Evolutionary conservation across 1,140 invertebrate genomes (phyloP), one percentile per base, ranked within the genome.

Genomic region (Atta colombica): DNA sequence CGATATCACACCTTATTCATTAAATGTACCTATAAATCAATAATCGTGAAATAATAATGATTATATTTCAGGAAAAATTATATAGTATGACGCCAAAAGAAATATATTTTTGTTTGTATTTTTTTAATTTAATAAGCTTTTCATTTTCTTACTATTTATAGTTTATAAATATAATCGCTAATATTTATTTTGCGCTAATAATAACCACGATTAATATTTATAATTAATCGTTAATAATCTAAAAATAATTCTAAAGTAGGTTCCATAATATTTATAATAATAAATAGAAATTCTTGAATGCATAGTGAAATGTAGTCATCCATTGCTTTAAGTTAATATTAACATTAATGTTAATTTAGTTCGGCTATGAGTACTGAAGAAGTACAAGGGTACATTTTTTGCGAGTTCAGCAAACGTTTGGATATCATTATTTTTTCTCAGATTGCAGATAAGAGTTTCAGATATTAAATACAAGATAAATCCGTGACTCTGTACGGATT

Each of bases 401-500:
- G 25, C 6, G 18, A 85, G 4, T 60, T 21, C 18, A 7, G 53
- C 75, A 85, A 66, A 77, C 61, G 68, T 85, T 77, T 85, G 53
- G 51, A 78, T 80, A 78, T 85, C 74, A 80, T 85, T 80, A 65
- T 55, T 55, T 63, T 51, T 78, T 61, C 16, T 58, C 75, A 16
- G 84, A 84, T 84, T 35, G 21, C 21, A 49, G 69, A 61, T 84
- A 16, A 84, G 8, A 84, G 55, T 55, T 75, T 39, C n/a, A 61
- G 21, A 84, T 75, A 84, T 84, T 75, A 84, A 84, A 84, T 61
- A 84, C 55, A 16, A 35, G n/a, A 49, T 84, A 75, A 25, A 14
- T 74, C 35, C 49, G 8, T 35, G 69, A 74, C 7, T 39, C 61
- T 35, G 53, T 51, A 78, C 6, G 63, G 53, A 86, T 68, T 86